Evolutionary conservation across 2,113 vertebrate genomes (phyloP), one percentile per base, ranked within the genome.

Genomic region (Thunnus thynnus): DNA sequence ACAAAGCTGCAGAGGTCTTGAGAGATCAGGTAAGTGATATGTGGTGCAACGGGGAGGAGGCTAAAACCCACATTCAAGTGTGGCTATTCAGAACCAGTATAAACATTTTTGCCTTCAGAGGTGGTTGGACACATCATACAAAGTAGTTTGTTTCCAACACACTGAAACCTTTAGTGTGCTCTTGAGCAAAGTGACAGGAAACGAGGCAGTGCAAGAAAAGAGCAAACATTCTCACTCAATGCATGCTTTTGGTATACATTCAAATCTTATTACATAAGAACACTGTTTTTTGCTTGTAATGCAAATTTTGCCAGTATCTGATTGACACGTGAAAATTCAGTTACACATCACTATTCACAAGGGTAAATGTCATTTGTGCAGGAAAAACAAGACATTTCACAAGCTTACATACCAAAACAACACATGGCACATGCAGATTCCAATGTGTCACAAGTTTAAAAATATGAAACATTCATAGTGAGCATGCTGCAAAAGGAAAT

Each of bases 101-200:
- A 51, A 51, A 67, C 4, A 51, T 41, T 41, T 41, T 41, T 41
- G 5, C 13, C 54, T 12, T 27, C 13, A 14, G 11, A 36, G 0
- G 16, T 50, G 46, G 16, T 50, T 10, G 2, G 25, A 41, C 36
- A 41, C 36, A 41, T 41, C 36, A 41, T 41, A 41, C 36, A 41
- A 9, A 41, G 36, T 55, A 22, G 51, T n/a, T 32, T 22, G 32
- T 25, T 25, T 46, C 20, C 25, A 56, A 18, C 54, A 47, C 10
- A 41, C 36, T 46, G 52, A 27, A 41, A 57, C 4, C 68, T 57
- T 17, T 2, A 46, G 14, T 3, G 13, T 20, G 56, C 13, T 48
- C 36, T 41, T 25, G 8, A 73, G 61, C 60, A 46, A n/a, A 30
- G 36, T 9, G 8, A 57, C 63, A 58, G 52, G 52, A 76, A 32